phyloP scores from a whole-genome alignment of 2,113 vertebrate species.

The Phalacrocorax brasilianus region DNA sequence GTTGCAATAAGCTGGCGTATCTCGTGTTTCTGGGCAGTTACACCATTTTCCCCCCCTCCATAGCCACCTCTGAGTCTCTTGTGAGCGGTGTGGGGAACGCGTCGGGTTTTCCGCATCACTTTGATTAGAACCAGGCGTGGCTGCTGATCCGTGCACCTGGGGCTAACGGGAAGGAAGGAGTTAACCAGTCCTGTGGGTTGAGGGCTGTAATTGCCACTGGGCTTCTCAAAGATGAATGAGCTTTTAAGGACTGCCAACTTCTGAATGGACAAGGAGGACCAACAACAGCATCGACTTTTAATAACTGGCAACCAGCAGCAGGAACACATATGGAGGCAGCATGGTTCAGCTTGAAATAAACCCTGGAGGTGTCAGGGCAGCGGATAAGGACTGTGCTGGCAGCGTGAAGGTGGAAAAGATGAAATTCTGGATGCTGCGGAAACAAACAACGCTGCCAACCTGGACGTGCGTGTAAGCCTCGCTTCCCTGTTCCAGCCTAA shows the following conservation, averaged over 20 bases:
- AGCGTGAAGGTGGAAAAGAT: conserved; percentile 32
- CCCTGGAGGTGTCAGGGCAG: conserved; percentile 32
- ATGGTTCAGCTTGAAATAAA: conserved; percentile 20
- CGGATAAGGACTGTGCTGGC: conserved; percentile 1
- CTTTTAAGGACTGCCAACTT: background rate
- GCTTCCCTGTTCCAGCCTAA: background rate
- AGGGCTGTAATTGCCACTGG: background rate
- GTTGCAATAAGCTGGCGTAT: fast-evolving
- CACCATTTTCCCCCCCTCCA: fast-evolving
- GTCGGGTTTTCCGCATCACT: fast-evolving
- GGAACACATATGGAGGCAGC: background rate
- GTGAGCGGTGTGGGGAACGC: fast-evolving
- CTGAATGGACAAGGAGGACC: background rate
- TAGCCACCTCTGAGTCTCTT: background rate
- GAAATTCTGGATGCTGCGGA: conserved; percentile 2
- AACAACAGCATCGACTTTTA: background rate
- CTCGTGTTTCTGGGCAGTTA: background rate
- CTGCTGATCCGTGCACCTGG: background rate
- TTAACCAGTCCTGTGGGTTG: background rate
- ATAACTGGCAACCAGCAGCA: background rate
- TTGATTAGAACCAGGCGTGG: fast-evolving
- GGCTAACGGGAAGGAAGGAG: background rate
- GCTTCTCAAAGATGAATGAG: background rate
- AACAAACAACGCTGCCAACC: background rate
- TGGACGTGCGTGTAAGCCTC: conserved; percentile 25